These are phyloP conservation scores for Zaprionus lineosus DNA, from an alignment of 2,888 invertebrate species.

Conservation along the genomic window DNA sequence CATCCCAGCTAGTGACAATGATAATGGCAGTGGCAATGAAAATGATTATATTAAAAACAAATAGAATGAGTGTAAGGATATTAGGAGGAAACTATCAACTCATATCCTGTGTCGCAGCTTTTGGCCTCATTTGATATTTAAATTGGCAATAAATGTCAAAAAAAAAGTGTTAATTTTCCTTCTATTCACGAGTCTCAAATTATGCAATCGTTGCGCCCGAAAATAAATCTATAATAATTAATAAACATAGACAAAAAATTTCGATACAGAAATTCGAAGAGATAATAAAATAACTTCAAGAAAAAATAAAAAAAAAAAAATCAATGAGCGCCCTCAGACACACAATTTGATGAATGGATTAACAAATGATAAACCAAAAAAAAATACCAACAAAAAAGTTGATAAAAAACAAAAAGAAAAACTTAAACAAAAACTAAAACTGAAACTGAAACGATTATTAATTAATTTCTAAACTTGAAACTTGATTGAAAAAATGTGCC, in stretches of 20 bases:
- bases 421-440: too few species aligned
- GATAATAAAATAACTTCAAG: not conserved
- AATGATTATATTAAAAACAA: constrained; percentile 6
- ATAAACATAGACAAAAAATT: constrained; percentile 21
- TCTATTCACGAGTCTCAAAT: too few species aligned
- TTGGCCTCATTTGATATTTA: constrained; percentile 57
- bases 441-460: constrained; percentile 38
- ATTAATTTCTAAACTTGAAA: constrained; percentile 37
- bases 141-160: constrained; percentile 41
- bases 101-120: constrained; percentile 12
- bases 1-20: not conserved
- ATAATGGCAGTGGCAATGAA: constrained; percentile 21
- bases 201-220: constrained; percentile 32
- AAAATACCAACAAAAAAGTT: not conserved
- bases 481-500: constrained; percentile 34
- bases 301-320: constrained; percentile 11
- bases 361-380: constrained; percentile 8
- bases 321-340: constrained; percentile 11
- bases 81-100: too few species aligned
- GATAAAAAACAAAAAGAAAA: constrained; percentile 12
- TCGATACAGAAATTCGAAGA: constrained; percentile 10
- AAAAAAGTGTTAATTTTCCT: constrained; percentile 33
- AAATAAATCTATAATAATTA: constrained; percentile 44
- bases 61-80: too few species aligned
- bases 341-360: constrained; percentile 43